Conservation (phyloP, 2,888 invertebrate genomes). For the Holacanthella duospinosa region DNA sequence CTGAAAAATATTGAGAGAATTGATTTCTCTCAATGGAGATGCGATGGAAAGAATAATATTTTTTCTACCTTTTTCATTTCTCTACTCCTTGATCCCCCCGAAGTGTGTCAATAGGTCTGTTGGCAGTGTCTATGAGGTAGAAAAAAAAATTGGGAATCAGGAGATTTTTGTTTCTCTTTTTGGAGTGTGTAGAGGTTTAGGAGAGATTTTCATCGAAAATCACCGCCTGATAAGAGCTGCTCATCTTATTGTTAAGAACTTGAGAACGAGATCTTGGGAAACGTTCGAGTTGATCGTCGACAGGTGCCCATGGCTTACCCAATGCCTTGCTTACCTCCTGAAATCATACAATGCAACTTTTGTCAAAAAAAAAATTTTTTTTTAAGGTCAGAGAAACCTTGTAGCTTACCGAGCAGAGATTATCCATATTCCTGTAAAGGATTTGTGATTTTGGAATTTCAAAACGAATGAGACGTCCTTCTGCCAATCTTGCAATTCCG, state of each 20-base stretch:
- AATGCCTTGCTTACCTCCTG: constrained; percentile 51
- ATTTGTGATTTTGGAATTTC: constrained; percentile 47
- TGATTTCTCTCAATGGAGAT: background rate
- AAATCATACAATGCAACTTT: constrained; percentile 14
- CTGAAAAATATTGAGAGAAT: background rate
- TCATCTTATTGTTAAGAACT: constrained; percentile 6
- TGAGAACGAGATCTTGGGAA: background rate
- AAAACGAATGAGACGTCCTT: constrained; percentile 48
- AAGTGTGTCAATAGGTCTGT: background rate
- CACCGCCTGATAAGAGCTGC: constrained; percentile 21
- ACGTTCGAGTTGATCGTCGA: constrained; percentile 34
- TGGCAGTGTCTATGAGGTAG: constrained; percentile 2
- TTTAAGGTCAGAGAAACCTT: too few relatives aligned
- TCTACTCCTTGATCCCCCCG: background rate
- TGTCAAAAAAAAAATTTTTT: constrained; percentile 10
- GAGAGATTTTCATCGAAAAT: constrained; percentile 21
- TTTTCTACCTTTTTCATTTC: background rate
- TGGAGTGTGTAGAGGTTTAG: background rate
- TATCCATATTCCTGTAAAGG: constrained; percentile 24
- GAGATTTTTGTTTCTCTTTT: background rate
- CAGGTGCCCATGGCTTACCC: constrained; percentile 49
- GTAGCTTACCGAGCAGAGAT: constrained; percentile 26
- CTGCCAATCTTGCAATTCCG: constrained; percentile 54
- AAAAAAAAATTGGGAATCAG: background rate
- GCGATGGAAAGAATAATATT: background rate